phyloP scores from a whole-genome alignment of 2,797 vertebrate genomes.

The Odontamblyopus rebecca region DNA sequence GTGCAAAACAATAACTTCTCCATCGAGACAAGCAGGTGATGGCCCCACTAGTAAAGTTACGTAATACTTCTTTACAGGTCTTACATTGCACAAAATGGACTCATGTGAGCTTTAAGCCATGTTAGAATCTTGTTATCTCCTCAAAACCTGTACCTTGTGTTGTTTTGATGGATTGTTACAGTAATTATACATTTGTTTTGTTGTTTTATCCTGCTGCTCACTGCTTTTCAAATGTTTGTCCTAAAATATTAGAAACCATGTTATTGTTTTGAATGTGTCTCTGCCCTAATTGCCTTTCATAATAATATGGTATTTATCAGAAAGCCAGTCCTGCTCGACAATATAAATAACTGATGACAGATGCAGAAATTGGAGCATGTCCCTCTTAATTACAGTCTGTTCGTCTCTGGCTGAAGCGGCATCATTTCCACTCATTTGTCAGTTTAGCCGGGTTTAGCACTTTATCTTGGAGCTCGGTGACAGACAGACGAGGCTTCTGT shows the following conservation, averaged over 20 bases:
- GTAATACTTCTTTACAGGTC: too few relatives aligned
- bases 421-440: constrained; percentile 30
- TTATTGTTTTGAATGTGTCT: too few relatives aligned
- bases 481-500: constrained; percentile 34
- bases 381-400: constrained; percentile 42
- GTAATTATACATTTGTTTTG: background rate
- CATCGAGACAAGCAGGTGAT: too few relatives aligned
- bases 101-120: too few relatives aligned
- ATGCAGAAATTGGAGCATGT: constrained; percentile 33
- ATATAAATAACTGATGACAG: constrained; percentile 28
- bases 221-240: background rate
- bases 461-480: constrained; percentile 43
- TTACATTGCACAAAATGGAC: too few relatives aligned
- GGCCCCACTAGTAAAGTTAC: too few relatives aligned
- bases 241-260: too few relatives aligned
- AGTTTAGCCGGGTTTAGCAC: constrained; percentile 36
- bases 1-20: too few relatives aligned
- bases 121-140: too few relatives aligned
- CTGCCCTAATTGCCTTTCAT: constrained; percentile 14
- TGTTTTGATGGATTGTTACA: too few relatives aligned
- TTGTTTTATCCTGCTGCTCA: background rate
- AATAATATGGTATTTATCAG: constrained; percentile 18
- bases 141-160: too few relatives aligned
- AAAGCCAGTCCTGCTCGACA: constrained; percentile 7
- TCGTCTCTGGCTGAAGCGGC: constrained; percentile 32